Evolutionary conservation across 2,113 vertebrate genomes (phyloP), one percentile per base, ranked within the genome.

Genomic region (Catharus minimus): DNA sequence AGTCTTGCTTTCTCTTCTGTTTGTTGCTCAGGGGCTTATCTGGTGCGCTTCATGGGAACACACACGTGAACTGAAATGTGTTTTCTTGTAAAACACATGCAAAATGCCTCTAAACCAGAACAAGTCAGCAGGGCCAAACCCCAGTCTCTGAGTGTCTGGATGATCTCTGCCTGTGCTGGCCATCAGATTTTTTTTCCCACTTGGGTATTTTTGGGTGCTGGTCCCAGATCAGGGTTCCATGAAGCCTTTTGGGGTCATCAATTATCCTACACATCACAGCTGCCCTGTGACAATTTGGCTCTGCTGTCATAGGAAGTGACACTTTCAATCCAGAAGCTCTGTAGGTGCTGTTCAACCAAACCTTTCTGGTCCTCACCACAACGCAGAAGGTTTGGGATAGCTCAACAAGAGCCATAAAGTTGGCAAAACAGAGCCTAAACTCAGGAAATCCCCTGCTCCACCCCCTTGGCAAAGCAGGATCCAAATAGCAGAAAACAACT

Each of bases 1-100:
- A 18, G 38, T 15, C 85, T 33, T 18, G 30, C 94, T 92, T 68
- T 99, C 99, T 98, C 97, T 99, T 86, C 98, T 97, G 96, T 99
- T 98, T 7, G 98, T 98, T 82, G 98, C 99, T 23, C 98, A 97
- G 89, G 98, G 99, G 91, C 99, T 97, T 64, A 99, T 94, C 96
- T 99, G 99, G 95, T 98, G 97, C 82, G 98, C 98, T 22, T 99
- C 98, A 90, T 99, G 98, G 95, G 98, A 99, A 77, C 98, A 99
- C 38, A 11, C 97, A 98, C 84, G 96, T 98, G 95, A 99, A 98
- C 50, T 32, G 38, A 53, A 97, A 98, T 98, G 87, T 98, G 98
- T 94, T 98, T 98, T 93, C 98, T 98, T 50, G 93, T 87, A 41
- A 98, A 99, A 36, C 88, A 97, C 43, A 99, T 99, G 88, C 79